phyloP scores from a whole-genome alignment of 53 echinoderm and acorn worm species.

The Paracentrotus lividus region DNA sequence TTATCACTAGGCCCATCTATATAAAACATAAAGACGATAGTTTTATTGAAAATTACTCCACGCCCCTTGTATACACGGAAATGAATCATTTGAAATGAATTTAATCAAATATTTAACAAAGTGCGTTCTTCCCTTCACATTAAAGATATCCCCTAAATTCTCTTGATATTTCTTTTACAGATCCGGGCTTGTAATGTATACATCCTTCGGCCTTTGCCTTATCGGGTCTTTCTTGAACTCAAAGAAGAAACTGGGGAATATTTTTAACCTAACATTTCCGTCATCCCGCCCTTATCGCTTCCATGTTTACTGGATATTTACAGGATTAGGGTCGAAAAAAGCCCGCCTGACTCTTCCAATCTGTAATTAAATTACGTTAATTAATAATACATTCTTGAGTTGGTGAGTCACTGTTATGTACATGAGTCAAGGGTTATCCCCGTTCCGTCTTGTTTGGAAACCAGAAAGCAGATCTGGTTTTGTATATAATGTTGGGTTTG shows the following conservation, averaged over 20 bases:
- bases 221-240: neutral
- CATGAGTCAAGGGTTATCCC: neutral
- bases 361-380: neutral
- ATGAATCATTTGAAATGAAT: neutral
- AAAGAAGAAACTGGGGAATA: neutral
- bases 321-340: neutral
- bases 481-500: too few species aligned
- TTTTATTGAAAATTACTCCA: neutral
- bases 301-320: slow-evolving; percentile 12
- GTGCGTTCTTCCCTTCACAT: neutral
- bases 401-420: neutral
- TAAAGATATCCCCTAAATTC: neutral
- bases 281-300: neutral
- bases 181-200: neutral
- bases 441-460: neutral
- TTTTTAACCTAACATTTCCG: slow-evolving; percentile 23
- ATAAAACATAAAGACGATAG: too few species aligned
- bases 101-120: neutral
- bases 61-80: neutral
- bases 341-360: slow-evolving; percentile 10
- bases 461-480: too few species aligned
- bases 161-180: neutral
- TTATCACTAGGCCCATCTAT: too few species aligned
- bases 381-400: slow-evolving; percentile 19
- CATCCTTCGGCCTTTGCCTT: neutral